A percentile compares a stretch with the other conserved stretches of the same genome.
Conservation (phyloP, 1,140 invertebrate species). For the Steinernema feltiae region DNA sequence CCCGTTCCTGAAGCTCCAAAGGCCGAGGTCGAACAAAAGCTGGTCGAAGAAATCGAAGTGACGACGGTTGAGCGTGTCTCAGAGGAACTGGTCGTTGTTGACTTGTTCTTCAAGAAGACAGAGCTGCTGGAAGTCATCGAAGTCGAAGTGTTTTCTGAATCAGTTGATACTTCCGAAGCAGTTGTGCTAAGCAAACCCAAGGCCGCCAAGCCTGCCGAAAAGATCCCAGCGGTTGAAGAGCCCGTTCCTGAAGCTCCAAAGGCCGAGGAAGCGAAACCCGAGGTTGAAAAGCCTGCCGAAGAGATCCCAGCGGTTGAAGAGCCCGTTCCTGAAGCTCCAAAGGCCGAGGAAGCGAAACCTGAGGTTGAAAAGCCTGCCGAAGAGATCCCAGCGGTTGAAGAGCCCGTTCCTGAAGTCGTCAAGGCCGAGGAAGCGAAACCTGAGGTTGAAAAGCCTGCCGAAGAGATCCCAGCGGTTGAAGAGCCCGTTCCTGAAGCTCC, state of each 20-base stretch:
- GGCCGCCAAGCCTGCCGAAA: conserved; percentile 1
- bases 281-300: background rate
- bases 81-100: background rate
- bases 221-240: background rate
- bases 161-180: background rate
- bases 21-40: background rate
- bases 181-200: too few species aligned
- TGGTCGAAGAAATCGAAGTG: background rate
- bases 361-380: too few species aligned
- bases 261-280: background rate
- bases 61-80: background rate
- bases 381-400: too few species aligned
- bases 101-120: background rate
- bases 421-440: conserved; percentile 17
- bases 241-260: background rate
- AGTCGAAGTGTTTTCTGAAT: background rate
- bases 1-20: conserved; percentile 19
- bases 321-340: conserved; percentile 9
- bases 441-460: conserved; percentile 11
- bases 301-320: background rate
- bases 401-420: background rate
- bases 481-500: conserved; percentile 18
- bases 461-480: conserved; percentile 6
- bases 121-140: background rate
- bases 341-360: background rate